Evolutionary conservation across 1,140 invertebrate species (phyloP).

Genomic region (Conus betulinus): DNA sequence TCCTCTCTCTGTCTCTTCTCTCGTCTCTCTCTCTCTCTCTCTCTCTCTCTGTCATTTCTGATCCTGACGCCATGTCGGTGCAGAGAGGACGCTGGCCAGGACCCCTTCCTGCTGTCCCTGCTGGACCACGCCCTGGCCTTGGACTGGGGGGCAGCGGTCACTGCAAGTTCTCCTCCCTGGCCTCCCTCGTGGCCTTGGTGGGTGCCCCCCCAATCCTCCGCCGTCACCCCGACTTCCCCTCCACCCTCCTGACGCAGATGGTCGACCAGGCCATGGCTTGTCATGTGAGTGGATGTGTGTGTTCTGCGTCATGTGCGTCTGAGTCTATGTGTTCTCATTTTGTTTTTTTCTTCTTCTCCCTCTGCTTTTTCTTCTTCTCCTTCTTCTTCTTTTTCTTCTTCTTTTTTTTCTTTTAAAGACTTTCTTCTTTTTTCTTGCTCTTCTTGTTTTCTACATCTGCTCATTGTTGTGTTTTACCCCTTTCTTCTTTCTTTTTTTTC

Average conservation of each 20-base stretch:
- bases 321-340: not conserved
- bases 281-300: constrained; percentile 63
- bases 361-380: constrained; percentile 35
- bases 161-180: constrained; percentile 71
- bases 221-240: constrained; percentile 58
- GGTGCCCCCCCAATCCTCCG: constrained; percentile 59
- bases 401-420: constrained; percentile 22
- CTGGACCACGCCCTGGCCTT: constrained; percentile 53
- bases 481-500: no score
- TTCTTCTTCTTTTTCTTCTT: constrained; percentile 34
- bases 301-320: constrained; percentile 10
- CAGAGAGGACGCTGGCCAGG: constrained; percentile 39
- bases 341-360: constrained; percentile 42
- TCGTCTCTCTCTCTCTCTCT: no score
- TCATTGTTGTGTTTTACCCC: no score
- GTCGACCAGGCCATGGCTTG: constrained; percentile 66
- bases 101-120: constrained; percentile 55
- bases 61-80: not conserved
- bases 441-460: no score
- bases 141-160: constrained; percentile 65
- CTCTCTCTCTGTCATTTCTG: no score
- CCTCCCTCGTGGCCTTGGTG: constrained; percentile 57
- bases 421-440: no score
- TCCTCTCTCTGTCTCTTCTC: no score
- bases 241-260: constrained; percentile 62